Evolutionary conservation across 2,797 vertebrate species (phyloP).

Genomic region (Tauraco hartlaubi): DNA sequence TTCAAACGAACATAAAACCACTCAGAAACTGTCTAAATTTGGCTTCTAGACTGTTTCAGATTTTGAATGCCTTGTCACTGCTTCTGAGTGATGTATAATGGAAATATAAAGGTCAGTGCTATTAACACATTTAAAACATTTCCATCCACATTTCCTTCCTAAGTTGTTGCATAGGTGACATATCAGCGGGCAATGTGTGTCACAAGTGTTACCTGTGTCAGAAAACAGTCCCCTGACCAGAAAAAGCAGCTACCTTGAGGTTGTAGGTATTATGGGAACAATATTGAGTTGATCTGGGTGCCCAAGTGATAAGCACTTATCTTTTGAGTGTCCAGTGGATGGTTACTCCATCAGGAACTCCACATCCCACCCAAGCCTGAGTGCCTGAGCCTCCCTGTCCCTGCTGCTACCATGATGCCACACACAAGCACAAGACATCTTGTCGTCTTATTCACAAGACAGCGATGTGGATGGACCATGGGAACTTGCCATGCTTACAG

Average conservation of each 20-base stretch:
- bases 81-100: neutral
- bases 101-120: neutral
- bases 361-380: neutral
- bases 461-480: rapidly evolving
- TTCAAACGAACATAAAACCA: neutral
- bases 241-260: neutral
- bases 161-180: neutral
- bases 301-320: neutral
- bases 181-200: neutral
- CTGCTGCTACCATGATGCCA: neutral
- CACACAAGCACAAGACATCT: neutral
- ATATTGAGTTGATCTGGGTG: neutral
- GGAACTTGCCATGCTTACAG: neutral
- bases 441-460: neutral
- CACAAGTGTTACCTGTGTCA: neutral
- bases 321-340: neutral
- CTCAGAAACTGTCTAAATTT: neutral
- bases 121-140: neutral
- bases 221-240: neutral
- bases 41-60: neutral
- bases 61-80: neutral
- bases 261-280: neutral
- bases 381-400: neutral
- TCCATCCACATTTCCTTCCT: neutral
- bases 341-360: neutral